Evolutionary conservation across 2,797 vertebrate species (phyloP).

Genomic region (Pampus argenteus): DNA sequence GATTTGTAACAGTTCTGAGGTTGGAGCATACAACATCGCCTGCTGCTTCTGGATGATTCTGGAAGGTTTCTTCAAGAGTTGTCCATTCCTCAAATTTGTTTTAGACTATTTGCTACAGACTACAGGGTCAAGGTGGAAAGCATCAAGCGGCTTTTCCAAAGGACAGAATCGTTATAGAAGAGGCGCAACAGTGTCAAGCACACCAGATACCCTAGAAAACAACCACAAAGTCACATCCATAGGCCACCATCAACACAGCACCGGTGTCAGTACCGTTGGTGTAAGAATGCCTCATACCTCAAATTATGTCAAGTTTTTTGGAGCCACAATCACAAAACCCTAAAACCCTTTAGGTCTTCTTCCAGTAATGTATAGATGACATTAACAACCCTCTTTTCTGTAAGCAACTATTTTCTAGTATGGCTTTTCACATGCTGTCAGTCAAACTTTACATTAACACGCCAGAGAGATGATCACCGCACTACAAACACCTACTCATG

Average conservation of each 20-base stretch:
- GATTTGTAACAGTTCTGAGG: too few relatives aligned
- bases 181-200: conserved; percentile 1
- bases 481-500: neutral
- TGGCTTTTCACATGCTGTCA: neutral
- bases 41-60: neutral
- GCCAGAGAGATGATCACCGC: neutral
- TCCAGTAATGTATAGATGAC: neutral
- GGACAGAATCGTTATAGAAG: neutral
- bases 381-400: neutral
- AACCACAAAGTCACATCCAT: neutral
- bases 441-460: neutral
- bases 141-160: neutral
- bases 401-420: neutral
- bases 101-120: neutral
- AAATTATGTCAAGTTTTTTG: neutral
- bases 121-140: neutral
- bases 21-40: neutral
- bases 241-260: neutral
- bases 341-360: neutral
- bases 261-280: too few relatives aligned
- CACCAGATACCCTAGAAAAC: neutral
- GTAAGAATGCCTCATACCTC: neutral
- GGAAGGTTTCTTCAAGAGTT: neutral
- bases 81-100: neutral
- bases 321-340: neutral